phyloP scores from a whole-genome alignment of 37 sponge, comb jelly and placozoan species.

The Halichondria panicea region DNA sequence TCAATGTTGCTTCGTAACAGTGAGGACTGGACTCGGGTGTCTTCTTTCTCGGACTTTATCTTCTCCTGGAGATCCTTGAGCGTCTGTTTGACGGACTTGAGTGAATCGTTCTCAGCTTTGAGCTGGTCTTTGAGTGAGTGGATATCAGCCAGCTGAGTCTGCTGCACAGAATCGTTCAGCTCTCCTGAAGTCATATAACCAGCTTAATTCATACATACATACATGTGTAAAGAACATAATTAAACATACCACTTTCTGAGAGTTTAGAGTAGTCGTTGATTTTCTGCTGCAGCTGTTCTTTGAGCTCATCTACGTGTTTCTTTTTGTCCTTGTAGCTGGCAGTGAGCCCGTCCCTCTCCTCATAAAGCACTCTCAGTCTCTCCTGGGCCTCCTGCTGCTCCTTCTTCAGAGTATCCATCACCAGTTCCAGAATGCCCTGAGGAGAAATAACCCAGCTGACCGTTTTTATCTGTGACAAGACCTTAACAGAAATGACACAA shows the following conservation, averaged over 20 bases:
- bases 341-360: not conserved
- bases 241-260: not conserved
- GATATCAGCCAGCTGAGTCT: slow-evolving; percentile 2
- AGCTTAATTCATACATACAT: not conserved
- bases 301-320: not conserved
- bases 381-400: slow-evolving; percentile 10
- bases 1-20: slow-evolving; percentile 2
- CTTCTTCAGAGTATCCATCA: slow-evolving; percentile 9
- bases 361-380: not conserved
- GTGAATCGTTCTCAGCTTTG: not conserved
- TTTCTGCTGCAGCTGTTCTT: slow-evolving; percentile 6
- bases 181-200: not conserved
- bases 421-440: slow-evolving; percentile 1
- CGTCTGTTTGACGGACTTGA: not conserved
- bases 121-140: slow-evolving; percentile 3
- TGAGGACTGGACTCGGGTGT: not conserved
- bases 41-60: slow-evolving; percentile 14
- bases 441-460: too few species aligned
- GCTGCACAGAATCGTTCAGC: not conserved
- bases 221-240: not conserved
- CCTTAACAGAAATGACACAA: not conserved
- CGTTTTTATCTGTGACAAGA: not conserved
- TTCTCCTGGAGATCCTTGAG: slow-evolving; percentile 8
- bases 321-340: not conserved
- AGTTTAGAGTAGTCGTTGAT: slow-evolving; percentile 5